phyloP scores from a whole-genome alignment of 2,797 vertebrate genomes.

The Onychomys leucogaster region DNA sequence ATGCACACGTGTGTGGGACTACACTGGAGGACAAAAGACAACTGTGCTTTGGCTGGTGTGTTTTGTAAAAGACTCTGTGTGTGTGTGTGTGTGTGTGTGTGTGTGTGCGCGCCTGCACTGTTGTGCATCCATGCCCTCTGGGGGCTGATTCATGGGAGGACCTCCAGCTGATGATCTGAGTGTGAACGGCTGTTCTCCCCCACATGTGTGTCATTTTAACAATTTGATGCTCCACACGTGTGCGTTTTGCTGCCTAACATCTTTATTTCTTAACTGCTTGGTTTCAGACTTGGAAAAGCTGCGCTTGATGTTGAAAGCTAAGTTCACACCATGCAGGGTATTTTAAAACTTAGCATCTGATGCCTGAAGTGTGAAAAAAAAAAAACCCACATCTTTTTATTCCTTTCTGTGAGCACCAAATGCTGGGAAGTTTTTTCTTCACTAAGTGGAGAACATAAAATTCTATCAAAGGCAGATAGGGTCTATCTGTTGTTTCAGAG shows the following conservation, averaged over 20 bases:
- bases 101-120: accelerated
- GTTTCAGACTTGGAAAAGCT: slow-evolving; percentile 66
- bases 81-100: not conserved
- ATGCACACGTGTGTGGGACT: not conserved
- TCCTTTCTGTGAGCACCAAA: not conserved
- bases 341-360: slow-evolving; percentile 76
- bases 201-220: not conserved
- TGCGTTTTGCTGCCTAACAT: not conserved
- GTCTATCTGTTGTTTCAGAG: not conserved
- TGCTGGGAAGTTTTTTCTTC: slow-evolving; percentile 56
- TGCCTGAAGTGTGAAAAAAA: slow-evolving; percentile 72
- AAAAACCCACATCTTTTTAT: not conserved
- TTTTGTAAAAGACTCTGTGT: not conserved
- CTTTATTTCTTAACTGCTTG: slow-evolving; percentile 54
- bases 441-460: not conserved
- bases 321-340: slow-evolving; percentile 67
- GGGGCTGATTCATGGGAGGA: accelerated
- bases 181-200: not conserved
- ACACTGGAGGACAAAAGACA: not conserved
- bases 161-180: slow-evolving; percentile 14
- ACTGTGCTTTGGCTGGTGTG: not conserved
- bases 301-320: slow-evolving; percentile 63
- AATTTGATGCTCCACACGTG: not conserved
- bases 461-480: not conserved
- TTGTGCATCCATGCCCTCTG: accelerated